Percentiles rank a stretch among this genome's conserved stretches.
Evolutionary conservation across 2,797 vertebrate genomes (phyloP).

Genomic region (Molossus molossus): DNA sequence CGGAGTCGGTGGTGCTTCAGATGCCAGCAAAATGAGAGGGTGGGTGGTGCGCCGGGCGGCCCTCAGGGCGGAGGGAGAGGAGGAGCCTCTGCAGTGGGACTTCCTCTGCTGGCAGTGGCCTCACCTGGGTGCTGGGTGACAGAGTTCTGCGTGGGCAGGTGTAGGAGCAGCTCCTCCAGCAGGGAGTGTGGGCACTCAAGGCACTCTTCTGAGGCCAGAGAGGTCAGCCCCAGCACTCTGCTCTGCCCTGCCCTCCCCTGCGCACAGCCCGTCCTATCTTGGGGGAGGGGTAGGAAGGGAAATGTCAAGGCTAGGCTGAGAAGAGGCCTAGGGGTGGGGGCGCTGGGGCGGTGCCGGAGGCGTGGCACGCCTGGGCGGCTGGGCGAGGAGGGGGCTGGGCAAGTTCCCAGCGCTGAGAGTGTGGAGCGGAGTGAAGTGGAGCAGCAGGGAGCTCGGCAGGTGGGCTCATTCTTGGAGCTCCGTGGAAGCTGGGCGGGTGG

Average conservation of each 20-base stretch:
- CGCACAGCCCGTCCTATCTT: too few species aligned
- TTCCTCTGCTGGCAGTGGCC: neutral
- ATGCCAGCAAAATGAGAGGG: conserved; percentile 72
- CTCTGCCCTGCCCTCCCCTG: neutral
- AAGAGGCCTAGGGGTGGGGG: neutral
- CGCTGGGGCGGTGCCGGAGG: neutral
- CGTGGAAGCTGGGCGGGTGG: neutral
- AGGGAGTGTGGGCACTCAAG: neutral
- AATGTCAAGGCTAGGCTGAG: neutral
- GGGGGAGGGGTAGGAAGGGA: neutral
- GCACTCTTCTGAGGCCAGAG: neutral
- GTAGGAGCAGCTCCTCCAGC: neutral
- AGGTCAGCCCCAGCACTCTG: neutral
- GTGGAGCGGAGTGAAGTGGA: neutral
- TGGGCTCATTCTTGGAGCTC: neutral
- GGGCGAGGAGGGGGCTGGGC: neutral
- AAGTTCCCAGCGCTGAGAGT: fast-evolving
- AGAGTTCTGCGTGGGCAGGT: neutral
- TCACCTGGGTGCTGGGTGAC: neutral
- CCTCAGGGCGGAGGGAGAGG: conserved; percentile 4
- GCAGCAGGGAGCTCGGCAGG: neutral
- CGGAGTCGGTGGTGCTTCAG: conserved; percentile 77
- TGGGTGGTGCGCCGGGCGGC: neutral
- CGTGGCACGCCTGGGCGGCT: neutral
- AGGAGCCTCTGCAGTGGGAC: conserved; percentile 69